Evolutionary conservation across 2,113 vertebrate species (phyloP), one percentile per base, ranked within the genome.

Genomic region (Pelodiscus sinensis): DNA sequence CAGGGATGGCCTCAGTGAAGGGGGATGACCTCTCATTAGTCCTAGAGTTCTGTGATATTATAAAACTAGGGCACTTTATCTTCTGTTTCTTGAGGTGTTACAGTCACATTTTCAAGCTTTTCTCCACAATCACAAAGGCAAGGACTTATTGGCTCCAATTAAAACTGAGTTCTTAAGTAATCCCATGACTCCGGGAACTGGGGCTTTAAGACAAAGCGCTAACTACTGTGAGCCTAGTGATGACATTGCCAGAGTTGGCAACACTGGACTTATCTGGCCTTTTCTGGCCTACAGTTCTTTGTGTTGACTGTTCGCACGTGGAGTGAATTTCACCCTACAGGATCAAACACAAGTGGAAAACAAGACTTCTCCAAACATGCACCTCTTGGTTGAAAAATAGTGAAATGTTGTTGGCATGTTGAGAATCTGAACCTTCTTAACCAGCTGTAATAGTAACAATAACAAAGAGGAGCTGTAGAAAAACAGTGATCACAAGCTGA

Each of bases 331-430:
- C 44, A 1, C 65, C 54, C 10, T 88, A 6, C 31, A 29, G 2
- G 0, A 0, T 44, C 83, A 73, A 4, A 2, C 1, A 2, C 50
- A 2, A 86, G 5, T 90, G 79, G 19, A 0, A 5, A 2, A 9
- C 18, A 12, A 38, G 68, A 10, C 35, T n/a, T 71, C 18, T 73
- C n/a, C 68, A 73, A 38, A 73, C 31, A 22, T 73, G 19, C n/a
- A 73, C 22, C 35, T n/a, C 68, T 38, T 73, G 68, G 15, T 9
- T 38, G n/a, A 73, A 73, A 73, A 38, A 38, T 73, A 16, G n/a
- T 73, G 31, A 73, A 73, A 73, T 15, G 6, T 31, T 62, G 12
- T 62, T 62, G 13, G 13, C 18, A 73, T 22, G 9, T 21, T 35
- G 21, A n/a, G 21, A 73, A 73, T 38, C 35, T 73, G 35, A 73